Base-by-base conservation (phyloP, 1,140 invertebrate species). In the Formica selysi region DNA sequence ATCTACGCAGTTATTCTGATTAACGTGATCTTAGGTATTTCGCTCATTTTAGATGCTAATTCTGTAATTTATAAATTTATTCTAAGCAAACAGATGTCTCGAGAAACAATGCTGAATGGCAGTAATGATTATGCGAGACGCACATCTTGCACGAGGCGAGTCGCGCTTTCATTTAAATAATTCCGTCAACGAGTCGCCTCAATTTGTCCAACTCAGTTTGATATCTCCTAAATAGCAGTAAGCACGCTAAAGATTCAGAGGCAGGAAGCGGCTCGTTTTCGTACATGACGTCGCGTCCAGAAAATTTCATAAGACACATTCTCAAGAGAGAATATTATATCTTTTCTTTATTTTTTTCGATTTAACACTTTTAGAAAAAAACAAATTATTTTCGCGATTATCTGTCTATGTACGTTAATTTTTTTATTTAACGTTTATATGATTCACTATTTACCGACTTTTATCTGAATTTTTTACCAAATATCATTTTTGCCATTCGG, bases 121-220 rank as follows among this genome's bases (percentile, higher is more conserved):
- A 38, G 29, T 41, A 26, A 83, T 48, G 54, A 61, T 83, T 83
- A 74, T 74, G 68, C 54, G 68, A 70, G 78, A 61, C 79, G 67
- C 68, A 36, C 64, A 68, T 70, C 78, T 80, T 19, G 32, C 48
- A 26, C 7, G 54, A 83, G 38, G 22, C 79, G 51, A 48, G 79
- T 73, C 79, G 54, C 79, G 38, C 57, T 83, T 83, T 70, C 68
- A 83, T 83, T 83, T 83, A 74, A 83, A 83, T 83, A 73, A 83
- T 83, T 83, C 38, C 54, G 68, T 61, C 57, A 73, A 74, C 79
- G 79, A 83, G 67, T 83, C 26, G 68, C 41, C n/a, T 83, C 68
- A 83, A 83, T 74, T 73, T 61, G 68, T 62, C 79, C 68, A 51
- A 61, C 68, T 73, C 79, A 74, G 11, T n/a, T 57, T 48, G n/a